Conservation (phyloP, 2,797 vertebrate species). For the Pachyuromys duprasi region DNA sequence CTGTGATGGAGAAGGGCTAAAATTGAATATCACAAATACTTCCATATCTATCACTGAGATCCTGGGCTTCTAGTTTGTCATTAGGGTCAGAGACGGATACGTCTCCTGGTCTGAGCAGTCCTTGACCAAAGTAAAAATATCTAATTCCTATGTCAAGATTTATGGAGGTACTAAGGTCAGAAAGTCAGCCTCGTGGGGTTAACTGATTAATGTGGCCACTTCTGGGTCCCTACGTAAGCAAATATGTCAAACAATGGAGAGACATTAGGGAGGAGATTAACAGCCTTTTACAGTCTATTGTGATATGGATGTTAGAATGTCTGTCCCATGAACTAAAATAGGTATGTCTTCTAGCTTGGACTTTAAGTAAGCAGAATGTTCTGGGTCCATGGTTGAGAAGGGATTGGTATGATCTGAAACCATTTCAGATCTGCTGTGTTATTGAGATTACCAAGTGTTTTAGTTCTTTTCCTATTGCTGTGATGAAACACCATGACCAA, state of each 20-base stretch:
- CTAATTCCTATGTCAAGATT: not conserved
- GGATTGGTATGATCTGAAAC: not conserved
- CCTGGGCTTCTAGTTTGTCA: not conserved
- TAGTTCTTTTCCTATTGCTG: not conserved
- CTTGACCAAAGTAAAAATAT: not conserved
- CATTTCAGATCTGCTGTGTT: not conserved
- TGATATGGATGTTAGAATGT: not conserved
- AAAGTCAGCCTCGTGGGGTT: not conserved
- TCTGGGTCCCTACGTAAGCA: not conserved
- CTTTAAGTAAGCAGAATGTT: not conserved
- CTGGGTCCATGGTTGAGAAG: not conserved
- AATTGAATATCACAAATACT: not conserved
- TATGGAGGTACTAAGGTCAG: not conserved
- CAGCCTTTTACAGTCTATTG: not conserved
- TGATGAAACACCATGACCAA: not conserved
- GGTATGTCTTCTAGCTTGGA: not conserved
- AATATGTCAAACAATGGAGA: not conserved
- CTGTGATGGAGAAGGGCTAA: not conserved
- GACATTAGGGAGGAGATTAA: not conserved
- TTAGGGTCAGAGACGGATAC: not conserved
- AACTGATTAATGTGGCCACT: not conserved
- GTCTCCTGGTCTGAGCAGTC: not conserved
- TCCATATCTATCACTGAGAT: not conserved
- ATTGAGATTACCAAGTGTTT: not conserved
- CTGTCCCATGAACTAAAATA: not conserved